Base-by-base conservation (phyloP, 2,888 invertebrate genomes). In the Drosophila koepferae region DNA sequence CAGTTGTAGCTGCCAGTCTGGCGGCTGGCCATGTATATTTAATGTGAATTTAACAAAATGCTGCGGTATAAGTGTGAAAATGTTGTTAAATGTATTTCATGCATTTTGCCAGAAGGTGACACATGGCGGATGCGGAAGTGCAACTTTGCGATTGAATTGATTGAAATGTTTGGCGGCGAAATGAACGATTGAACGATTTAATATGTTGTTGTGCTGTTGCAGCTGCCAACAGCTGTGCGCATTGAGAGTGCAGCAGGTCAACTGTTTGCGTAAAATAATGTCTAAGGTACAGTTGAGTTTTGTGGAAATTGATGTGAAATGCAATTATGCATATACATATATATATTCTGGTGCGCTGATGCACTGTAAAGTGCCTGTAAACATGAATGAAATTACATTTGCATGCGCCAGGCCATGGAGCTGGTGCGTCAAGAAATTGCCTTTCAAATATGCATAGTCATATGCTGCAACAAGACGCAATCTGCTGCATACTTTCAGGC, bases 391-490 rank as follows among this genome's bases (percentile, higher is more conserved):
- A 89, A 86, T 87, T 87, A 82, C 72, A 81, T 90, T 88, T 88
- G 86, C 86, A 85, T 86, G 31, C 72, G 85, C 74, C 74, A 80
- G 72, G 9, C n/a, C 31, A n/a, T n/a, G 49, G 31, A 34, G 49
- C 49, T 31, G 48, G 8, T 12, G 18, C 40, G 34, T 9, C 38
- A 61, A 68, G 67, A 84, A 85, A 89, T 85, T 89, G 82, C 75
- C 88, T 71, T 72, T 82, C 86, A 80, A 82, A 87, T 89, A 89
- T 86, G 90, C 90, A 86, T 87, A 77, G 85, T 89, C 89, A 84
- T 85, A 72, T 84, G 89, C 82, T 72, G 36, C 51, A 83, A 72
- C 76, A 84, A 68, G 79, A 58, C 66, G 49, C 80, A 86, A 82
- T 80, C 63, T 82, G 69, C 69, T 65, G 49, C 65, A 77, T 61